Percentiles rank a stretch among this genome's conserved stretches.
phyloP scores from a whole-genome alignment of 1,140 invertebrate species.

The Philopotamus ludificatus region DNA sequence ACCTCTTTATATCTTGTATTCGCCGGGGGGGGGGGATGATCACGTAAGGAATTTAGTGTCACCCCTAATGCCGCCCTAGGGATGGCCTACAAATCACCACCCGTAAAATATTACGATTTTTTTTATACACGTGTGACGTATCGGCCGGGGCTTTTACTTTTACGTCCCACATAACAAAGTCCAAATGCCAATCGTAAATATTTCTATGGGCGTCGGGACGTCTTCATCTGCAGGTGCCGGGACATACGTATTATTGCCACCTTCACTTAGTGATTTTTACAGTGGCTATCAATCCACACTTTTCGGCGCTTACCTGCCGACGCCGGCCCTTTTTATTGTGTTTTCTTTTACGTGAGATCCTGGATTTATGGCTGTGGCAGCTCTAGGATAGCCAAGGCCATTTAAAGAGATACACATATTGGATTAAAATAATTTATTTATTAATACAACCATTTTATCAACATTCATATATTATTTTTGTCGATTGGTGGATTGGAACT shows the following conservation, averaged over 20 bases:
- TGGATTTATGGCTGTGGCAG: conserved; percentile 28
- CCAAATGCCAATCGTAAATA: conserved; percentile 22
- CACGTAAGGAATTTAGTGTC: conserved; percentile 10
- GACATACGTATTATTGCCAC: conserved; percentile 28
- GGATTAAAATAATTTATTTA: too few relatives aligned
- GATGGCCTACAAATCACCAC: conserved; percentile 28
- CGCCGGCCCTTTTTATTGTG: conserved; percentile 30
- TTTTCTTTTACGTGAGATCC: conserved; percentile 28
- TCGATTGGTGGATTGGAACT: too few relatives aligned
- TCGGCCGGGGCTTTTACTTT: conserved; percentile 23
- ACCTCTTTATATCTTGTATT: too few relatives aligned
- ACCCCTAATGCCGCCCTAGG: not conserved
- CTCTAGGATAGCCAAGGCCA: too few relatives aligned
- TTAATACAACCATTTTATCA: too few relatives aligned
- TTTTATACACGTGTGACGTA: not conserved
- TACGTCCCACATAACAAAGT: conserved; percentile 15
- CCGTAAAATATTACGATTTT: conserved; percentile 35
- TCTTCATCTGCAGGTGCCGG: conserved; percentile 1
- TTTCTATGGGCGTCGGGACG: conserved; percentile 5
- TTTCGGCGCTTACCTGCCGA: conserved; percentile 19
- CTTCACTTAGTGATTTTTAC: conserved; percentile 42
- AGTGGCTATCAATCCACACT: conserved; percentile 37
- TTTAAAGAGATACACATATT: too few relatives aligned
- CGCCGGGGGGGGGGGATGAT: too few relatives aligned
- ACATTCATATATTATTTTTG: too few relatives aligned